Evolutionary conservation across 2,888 invertebrate species (phyloP), one percentile per base, ranked within the genome.

Genomic region (Himalopsyche japonica): DNA sequence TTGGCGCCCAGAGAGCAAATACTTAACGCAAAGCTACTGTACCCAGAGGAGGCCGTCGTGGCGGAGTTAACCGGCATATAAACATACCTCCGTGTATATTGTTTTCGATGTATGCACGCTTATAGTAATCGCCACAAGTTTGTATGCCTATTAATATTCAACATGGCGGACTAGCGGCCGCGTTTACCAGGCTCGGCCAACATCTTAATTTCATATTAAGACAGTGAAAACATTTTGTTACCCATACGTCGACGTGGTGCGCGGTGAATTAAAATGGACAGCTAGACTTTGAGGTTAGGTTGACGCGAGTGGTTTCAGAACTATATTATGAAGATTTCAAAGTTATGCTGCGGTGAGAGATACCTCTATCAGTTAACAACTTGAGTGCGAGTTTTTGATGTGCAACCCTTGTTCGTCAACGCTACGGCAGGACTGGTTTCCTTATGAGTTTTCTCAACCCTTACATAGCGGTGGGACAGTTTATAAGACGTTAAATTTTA

Each of bases 81-180:
- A 76, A 83, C 32, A 82, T 76, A 80, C 82, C 82, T 84, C 77
- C 37, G 81, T 76, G 27, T 83, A 82, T 85, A 85, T 85, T 82
- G 82, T 82, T 84, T 84, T 79, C 24, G 37, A 84, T 84, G 83
- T 84, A 84, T 84, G 85, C 82, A 78, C 34, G 82, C 82, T 82
- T 83, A 82, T 84, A 84, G 85, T 85, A 86, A 86, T 86, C 86
- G 85, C 86, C 84, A 80, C 86, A 86, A 86, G 86, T 86, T 86
- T 86, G 85, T 86, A 87, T 86, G 85, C 84, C 86, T 87, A 87
- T 87, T 87, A 87, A 87, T 86, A 87, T 87, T 85, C 85, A 87
- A 87, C 86, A 87, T 87, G 87, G 87, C 86, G 83, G 84, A 79
- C 82, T 43, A 57, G 82, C 84, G 85, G 82, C 84, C 86, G 86